Conservation (phyloP, 2,113 vertebrate species). For the Rhea americana region DNA sequence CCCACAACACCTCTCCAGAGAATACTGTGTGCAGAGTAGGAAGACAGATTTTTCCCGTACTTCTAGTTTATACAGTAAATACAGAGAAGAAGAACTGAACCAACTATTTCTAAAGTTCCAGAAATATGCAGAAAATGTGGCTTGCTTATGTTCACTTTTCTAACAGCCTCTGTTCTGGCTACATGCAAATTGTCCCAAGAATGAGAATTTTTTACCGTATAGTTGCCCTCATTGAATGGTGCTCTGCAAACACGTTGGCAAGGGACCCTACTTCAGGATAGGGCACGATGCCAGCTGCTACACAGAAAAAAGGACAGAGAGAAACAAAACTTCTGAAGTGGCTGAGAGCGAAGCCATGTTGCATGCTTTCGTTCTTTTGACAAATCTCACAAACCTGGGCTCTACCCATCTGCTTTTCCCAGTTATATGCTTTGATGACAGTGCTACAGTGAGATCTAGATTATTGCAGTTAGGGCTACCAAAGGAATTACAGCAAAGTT, state of each 20-base stretch:
- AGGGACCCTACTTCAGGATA: not conserved
- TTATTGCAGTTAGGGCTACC: accelerated
- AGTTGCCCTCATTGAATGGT: not conserved
- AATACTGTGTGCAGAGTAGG: not conserved
- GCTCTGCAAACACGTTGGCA: accelerated
- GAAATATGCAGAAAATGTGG: not conserved
- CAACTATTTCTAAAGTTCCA: not conserved
- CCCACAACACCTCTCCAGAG: not conserved
- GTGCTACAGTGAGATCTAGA: not conserved
- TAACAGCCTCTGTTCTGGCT: too few relatives aligned
- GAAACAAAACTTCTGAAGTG: not conserved
- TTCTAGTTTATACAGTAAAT: not conserved
- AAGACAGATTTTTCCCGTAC: not conserved
- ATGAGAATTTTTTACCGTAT: not conserved
- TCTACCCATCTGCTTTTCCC: not conserved
- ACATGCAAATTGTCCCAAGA: not conserved
- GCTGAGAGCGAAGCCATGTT: accelerated
- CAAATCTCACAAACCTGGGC: not conserved
- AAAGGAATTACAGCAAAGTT: not conserved
- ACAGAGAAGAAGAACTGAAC: not conserved
- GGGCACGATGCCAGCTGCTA: not conserved
- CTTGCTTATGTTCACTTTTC: not conserved
- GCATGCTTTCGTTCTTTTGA: not conserved
- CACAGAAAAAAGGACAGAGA: not conserved
- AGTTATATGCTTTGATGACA: not conserved